Base-by-base conservation (phyloP, 2,113 vertebrate species). In the Mesembrinibis cayennensis region DNA sequence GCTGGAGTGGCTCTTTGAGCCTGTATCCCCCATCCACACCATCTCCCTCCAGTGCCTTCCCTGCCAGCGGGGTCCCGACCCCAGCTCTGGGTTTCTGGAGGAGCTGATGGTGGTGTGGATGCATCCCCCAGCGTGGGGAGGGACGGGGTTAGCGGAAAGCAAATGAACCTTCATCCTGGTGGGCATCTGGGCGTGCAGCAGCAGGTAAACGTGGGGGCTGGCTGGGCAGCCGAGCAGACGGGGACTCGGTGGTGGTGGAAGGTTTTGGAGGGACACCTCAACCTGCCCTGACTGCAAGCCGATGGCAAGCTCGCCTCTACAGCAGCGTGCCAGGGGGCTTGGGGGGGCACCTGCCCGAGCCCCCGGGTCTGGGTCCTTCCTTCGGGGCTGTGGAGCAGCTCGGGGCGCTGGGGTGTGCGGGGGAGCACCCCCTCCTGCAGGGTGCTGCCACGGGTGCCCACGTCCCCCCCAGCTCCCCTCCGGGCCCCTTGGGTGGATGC, bases 301-400 rank as follows among this genome's bases (percentile, higher is more conserved):
- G 15, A 4, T 19, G 17, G 42, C 6, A 19, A 32, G 11, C 52
- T 56, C 5, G 2, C 45, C 50, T 56, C 34, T 52, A 2, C 0
- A 0, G 61, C 47, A 74, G 19, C 0, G 0, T 72, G 58, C n/a
- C 0, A 13, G 0, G n/a, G 27, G 36, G 36, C 27, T 10, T 12
- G 25, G 15, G 29, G 44, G n/a, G 40, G 3, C 32, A 74, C 50
- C 45, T 27, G n/a, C 32, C 55, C 26, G 59, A 82, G 61, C 50
- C 67, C 29, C 22, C 0, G 2, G 2, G 7, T 44, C 45, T 40
- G 25, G 15, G 1, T 53, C 27, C 23, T 82, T 53, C 47, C 42
- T 58, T 71, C 0, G 4, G 56, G 55, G 40, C 42, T 92, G 59
- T 27, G 55, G 73, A 78, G 65, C 36, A 67, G 45, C 27, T 62